Evolutionary conservation across 30 jellyfish, hydroid and myxozoan species (phyloP), one percentile per base, ranked within the genome.

Genomic region (Hydractinia symbiolongicarpus): DNA sequence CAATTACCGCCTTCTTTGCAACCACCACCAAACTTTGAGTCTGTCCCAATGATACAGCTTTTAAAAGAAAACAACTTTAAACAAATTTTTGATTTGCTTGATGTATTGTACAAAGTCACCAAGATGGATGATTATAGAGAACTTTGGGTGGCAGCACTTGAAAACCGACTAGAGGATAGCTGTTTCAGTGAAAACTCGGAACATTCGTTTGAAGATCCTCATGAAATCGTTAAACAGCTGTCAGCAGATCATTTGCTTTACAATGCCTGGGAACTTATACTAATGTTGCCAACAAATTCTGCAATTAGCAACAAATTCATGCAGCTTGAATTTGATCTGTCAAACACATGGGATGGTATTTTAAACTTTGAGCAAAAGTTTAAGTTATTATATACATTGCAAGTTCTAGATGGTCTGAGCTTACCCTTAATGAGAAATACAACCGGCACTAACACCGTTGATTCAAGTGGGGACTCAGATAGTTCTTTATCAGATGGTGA

Each of bases 11-110:
- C 95, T 30, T 94, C 99, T 3, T 83, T 88, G 56, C 95, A 75
- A 56, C 88, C 83, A 11, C 83, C 99, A 17, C 99, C 99, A 1
- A 85, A 83, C 51, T 82, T 84, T 88, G 93, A 84, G 16, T 95
- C 99, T 19, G 95, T 95, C 9, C 96, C 96, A 5, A 94, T 88
- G 96, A 93, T 88, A 11, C 96, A 94, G 69, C 83, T 94, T 7
- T 85, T 94, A 10, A 82, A 77, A 10, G 90, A 71, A 11, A 92
- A 88, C 30, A 88, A 84, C 62, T 88, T 94, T 72, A 71, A 84
- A 5, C 55, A 72, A 55, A 81, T 94, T 57, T 94, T 94, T 81
- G 68, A 86, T 50, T 79, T 94, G 67, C 84, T 94, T 7, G 99
- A 94, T 74, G 83, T 88, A 9, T 58, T 94, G 11, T 88, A 94